A percentile compares a stretch with the other conserved stretches of the same genome.
phyloP scores from a whole-genome alignment of 2,888 invertebrate species.

The Yponomeuta evonymella region DNA sequence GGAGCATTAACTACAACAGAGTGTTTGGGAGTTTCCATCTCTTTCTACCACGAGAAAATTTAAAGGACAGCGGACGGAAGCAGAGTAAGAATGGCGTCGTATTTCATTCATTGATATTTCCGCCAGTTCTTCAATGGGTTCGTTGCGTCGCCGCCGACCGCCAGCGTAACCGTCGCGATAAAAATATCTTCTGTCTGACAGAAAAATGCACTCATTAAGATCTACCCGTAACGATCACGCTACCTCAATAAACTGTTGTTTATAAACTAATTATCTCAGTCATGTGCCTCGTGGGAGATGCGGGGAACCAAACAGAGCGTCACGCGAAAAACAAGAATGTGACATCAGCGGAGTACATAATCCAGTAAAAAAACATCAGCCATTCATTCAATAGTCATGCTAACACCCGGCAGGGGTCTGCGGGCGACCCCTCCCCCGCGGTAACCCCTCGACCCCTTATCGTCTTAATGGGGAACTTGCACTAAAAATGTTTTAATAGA shows the following conservation, averaged over 20 bases:
- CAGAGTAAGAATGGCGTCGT: slow-evolving; percentile 50
- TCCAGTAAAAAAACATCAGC: slow-evolving; percentile 35
- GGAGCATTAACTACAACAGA: not conserved
- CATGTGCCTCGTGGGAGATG: slow-evolving; percentile 3
- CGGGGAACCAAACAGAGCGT: not conserved
- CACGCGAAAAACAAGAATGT: not conserved
- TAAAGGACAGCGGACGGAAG: slow-evolving; percentile 44
- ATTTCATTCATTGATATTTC: slow-evolving; percentile 62
- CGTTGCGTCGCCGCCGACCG: not conserved
- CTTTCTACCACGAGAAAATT: slow-evolving; percentile 1
- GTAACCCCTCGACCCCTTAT: slow-evolving; percentile 22
- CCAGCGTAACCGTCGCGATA: slow-evolving; percentile 9
- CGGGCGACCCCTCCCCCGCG: slow-evolving; percentile 22
- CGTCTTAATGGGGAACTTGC: slow-evolving; percentile 26
- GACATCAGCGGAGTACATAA: slow-evolving; percentile 15
- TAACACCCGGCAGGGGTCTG: slow-evolving; percentile 20
- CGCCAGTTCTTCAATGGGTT: slow-evolving; percentile 31
- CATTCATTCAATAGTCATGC: slow-evolving; percentile 26
- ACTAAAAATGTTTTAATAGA: too few relatives aligned
- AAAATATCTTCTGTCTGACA: slow-evolving; percentile 3
- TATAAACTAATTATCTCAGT: not conserved
- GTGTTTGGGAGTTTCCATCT: not conserved
- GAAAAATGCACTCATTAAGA: slow-evolving; percentile 11
- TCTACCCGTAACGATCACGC: not conserved
- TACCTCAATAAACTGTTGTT: not conserved